A percentile compares a stretch with the other conserved stretches of the same genome.
Evolutionary conservation across 1,140 invertebrate genomes (phyloP).

Genomic region (Apis cerana): DNA sequence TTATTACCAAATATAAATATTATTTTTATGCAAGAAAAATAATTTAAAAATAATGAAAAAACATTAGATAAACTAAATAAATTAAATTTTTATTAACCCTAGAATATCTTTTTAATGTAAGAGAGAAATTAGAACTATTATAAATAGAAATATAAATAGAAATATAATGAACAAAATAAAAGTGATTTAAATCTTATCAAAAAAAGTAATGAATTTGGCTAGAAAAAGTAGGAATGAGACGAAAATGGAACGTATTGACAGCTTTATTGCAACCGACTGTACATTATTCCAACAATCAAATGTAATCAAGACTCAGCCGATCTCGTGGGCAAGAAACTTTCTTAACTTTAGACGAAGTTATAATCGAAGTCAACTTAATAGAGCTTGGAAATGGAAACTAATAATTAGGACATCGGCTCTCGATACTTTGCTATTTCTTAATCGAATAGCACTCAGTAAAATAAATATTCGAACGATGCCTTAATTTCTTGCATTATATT

Average conservation of each 20-base stretch:
- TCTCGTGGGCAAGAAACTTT: conserved; percentile 57
- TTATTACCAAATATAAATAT: too few species aligned
- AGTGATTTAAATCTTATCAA: background rate
- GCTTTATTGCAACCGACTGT: conserved; percentile 30
- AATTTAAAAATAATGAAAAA: too few species aligned
- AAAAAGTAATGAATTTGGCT: background rate
- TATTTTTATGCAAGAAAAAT: too few species aligned
- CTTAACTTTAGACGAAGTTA: conserved; percentile 68
- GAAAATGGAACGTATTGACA: conserved; percentile 7
- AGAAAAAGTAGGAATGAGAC: background rate
- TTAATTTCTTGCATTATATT: background rate
- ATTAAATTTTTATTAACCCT: too few species aligned
- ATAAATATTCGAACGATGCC: conserved; percentile 43
- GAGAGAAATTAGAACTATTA: background rate
- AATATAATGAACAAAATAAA: background rate
- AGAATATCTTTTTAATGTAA: background rate
- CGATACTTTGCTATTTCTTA: conserved; percentile 46
- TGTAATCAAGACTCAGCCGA: conserved; percentile 55
- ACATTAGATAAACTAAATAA: too few species aligned
- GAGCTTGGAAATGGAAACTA: conserved; percentile 68
- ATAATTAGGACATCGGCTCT: conserved; percentile 68
- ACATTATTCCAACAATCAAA: conserved; percentile 48
- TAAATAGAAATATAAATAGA: background rate
- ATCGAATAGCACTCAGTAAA: conserved; percentile 31
- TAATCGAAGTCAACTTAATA: conserved; percentile 74